A percentile compares a stretch with the other conserved stretches of the same genome.
Evolutionary conservation across 1,140 invertebrate species (phyloP).

Genomic region (Halyomorpha halys): DNA sequence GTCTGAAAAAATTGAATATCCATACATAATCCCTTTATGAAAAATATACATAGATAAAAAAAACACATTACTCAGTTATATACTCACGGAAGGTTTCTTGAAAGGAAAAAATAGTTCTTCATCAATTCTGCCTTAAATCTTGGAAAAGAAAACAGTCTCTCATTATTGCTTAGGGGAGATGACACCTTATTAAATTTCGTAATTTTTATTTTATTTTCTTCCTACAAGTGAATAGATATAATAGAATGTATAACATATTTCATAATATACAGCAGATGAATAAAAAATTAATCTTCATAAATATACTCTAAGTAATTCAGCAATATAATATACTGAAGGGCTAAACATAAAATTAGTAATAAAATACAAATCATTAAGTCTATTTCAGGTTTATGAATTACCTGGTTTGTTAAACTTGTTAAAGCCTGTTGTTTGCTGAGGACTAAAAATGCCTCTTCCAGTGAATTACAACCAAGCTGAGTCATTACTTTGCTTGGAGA

Average conservation of each 20-base stretch:
- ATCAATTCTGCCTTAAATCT: conserved; percentile 31
- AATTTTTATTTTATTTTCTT: not conserved
- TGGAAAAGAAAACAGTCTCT: conserved; percentile 20
- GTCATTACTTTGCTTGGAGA: conserved; percentile 36
- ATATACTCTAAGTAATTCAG: no score
- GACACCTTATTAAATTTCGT: not conserved
- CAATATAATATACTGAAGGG: not conserved
- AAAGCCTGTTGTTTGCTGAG: conserved; percentile 45
- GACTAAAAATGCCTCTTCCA: conserved; percentile 63
- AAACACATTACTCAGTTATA: not conserved
- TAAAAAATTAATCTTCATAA: no score
- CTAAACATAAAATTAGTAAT: not conserved
- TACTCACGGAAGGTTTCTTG: conserved; percentile 46
- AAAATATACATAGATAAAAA: not conserved
- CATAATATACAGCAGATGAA: no score
- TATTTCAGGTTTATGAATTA: not conserved
- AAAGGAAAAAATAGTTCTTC: conserved; percentile 36
- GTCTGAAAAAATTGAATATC: conserved; percentile 20
- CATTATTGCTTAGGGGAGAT: not conserved
- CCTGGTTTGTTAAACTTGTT: conserved; percentile 33
- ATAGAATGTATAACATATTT: no score
- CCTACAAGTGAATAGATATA: not conserved
- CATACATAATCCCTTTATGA: not conserved
- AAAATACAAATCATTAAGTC: not conserved
- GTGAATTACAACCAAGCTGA: conserved; percentile 24